phyloP scores from a whole-genome alignment of 2,113 vertebrate species.

The Geothlypis trichas region DNA sequence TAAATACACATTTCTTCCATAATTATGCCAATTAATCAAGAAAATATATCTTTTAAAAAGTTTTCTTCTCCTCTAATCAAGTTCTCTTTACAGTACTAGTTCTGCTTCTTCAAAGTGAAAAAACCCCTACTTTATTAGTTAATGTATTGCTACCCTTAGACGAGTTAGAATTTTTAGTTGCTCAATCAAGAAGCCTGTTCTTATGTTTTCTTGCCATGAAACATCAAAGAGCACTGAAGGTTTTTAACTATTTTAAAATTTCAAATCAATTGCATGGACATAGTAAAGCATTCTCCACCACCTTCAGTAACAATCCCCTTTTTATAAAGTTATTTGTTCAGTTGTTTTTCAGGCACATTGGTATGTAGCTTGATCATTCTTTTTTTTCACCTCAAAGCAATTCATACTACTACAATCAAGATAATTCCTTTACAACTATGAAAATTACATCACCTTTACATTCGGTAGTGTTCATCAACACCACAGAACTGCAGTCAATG shows the following conservation, averaged over 20 bases:
- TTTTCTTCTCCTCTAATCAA: not conserved
- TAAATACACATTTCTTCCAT: not conserved
- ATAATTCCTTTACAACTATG: not conserved
- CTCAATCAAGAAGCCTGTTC: not conserved
- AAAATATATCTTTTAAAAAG: not conserved
- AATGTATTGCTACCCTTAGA: not conserved
- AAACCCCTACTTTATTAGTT: not conserved
- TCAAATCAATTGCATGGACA: not conserved
- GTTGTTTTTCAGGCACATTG: not conserved
- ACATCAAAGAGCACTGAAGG: fast-evolving
- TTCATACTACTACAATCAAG: not conserved
- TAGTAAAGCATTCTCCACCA: not conserved
- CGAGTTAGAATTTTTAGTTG: not conserved
- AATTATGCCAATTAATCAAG: not conserved
- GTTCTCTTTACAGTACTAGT: not conserved
- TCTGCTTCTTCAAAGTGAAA: not conserved
- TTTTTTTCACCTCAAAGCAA: not conserved
- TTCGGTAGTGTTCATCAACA: not conserved
- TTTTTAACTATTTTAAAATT: not conserved
- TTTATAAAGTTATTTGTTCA: not conserved
- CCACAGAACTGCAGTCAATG: not conserved
- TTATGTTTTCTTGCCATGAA: not conserved
- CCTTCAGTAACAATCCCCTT: not conserved
- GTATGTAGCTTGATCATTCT: not conserved
- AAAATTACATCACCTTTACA: not conserved